Conservation (phyloP, 2,797 vertebrate species). For the Vireo griseus region DNA sequence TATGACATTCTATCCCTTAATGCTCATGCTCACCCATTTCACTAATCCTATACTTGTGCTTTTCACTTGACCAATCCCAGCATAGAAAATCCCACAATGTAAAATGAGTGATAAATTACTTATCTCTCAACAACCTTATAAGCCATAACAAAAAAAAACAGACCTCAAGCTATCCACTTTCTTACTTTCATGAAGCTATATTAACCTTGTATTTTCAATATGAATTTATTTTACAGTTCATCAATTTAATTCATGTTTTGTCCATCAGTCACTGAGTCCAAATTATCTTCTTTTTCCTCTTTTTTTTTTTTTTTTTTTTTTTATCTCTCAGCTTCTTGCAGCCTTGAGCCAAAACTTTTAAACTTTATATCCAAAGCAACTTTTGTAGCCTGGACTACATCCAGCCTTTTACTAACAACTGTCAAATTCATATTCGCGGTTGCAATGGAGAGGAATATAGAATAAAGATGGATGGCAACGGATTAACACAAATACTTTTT, state of each 20-base stretch:
- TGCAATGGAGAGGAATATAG: constrained; percentile 48
- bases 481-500: constrained; percentile 61
- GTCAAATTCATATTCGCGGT: constrained; percentile 61
- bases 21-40: not conserved
- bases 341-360: constrained; percentile 41
- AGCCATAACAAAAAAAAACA: not conserved
- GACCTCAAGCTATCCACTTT: not conserved
- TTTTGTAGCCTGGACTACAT: constrained; percentile 30
- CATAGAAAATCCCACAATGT: not conserved
- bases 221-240: constrained; percentile 24
- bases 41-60: not conserved
- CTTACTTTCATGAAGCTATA: not conserved
- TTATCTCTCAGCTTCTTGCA: not conserved
- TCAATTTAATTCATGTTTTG: not conserved
- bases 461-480: constrained; percentile 58
- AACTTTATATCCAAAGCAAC: constrained; percentile 33
- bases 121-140: constrained; percentile 7
- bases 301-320: not conserved
- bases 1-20: constrained; percentile 5
- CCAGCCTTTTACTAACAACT: constrained; percentile 59
- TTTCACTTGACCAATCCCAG: not conserved
- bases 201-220: not conserved
- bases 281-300: not conserved
- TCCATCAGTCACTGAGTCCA: constrained; percentile 1
- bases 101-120: constrained; percentile 22